Conservation (phyloP, 2,797 vertebrate genomes). For the Anniella stebbinsi region DNA sequence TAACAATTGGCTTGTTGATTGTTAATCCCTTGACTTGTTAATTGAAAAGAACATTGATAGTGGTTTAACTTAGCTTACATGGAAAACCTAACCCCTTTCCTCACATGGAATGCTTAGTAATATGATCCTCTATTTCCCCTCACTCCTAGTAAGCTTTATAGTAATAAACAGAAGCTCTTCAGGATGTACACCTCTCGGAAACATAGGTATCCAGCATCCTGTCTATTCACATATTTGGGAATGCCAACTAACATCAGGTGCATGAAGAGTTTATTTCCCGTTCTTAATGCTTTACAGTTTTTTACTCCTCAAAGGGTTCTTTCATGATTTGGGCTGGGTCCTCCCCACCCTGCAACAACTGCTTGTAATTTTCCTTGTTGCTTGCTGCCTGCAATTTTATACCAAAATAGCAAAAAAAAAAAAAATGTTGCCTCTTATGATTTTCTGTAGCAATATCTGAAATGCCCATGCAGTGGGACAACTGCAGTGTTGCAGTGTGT, state of each 20-base stretch:
- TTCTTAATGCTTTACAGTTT: constrained; percentile 72
- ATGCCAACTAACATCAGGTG: constrained; percentile 93
- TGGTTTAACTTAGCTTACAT: constrained; percentile 56
- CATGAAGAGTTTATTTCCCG: constrained; percentile 84
- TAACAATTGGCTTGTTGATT: constrained; percentile 22
- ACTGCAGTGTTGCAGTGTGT: constrained; percentile 61
- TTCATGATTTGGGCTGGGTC: constrained; percentile 64
- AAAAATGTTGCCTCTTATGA: constrained; percentile 33
- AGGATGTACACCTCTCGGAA: constrained; percentile 92
- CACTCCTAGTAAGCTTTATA: constrained; percentile 95
- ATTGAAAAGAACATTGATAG: constrained; percentile 32
- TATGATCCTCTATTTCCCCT: constrained; percentile 89
- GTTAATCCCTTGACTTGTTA: constrained; percentile 20
- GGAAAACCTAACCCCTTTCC: constrained; percentile 74
- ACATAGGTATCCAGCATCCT: constrained; percentile 94
- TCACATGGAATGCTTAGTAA: constrained; percentile 83
- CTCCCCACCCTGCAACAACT: constrained; percentile 55
- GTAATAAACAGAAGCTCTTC: constrained; percentile 98
- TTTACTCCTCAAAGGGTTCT: constrained; percentile 71
- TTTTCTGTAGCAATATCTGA: constrained; percentile 50
- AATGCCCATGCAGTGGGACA: constrained; percentile 55
- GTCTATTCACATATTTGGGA: constrained; percentile 88
- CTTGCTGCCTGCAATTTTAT: constrained; percentile 83
- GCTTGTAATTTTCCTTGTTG: constrained; percentile 82
- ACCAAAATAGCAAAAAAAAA: constrained; percentile 39